Conservation (phyloP, 2,113 vertebrate species). For the Cebus imitator region DNA sequence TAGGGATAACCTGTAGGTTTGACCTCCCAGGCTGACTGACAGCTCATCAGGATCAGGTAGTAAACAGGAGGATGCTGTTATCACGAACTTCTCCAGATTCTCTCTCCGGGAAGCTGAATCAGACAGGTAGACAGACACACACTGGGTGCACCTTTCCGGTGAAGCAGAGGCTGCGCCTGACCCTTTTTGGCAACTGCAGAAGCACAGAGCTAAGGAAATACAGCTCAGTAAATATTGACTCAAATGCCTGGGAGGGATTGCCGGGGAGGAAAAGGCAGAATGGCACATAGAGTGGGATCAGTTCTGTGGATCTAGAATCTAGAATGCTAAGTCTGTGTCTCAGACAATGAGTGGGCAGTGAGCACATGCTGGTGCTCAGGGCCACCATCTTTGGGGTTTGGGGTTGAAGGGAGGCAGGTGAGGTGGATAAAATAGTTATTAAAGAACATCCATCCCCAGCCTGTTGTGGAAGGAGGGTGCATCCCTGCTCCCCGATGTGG, state of each 20-base stretch:
- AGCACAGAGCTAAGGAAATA: background rate
- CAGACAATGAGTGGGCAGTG: fast-evolving
- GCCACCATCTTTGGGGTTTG: too few species aligned
- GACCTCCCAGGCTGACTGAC: background rate
- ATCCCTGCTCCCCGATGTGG: too few species aligned
- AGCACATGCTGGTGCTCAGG: fast-evolving
- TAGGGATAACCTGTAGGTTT: background rate
- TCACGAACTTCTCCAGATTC: background rate
- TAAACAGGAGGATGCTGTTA: fast-evolving
- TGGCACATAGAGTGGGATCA: fast-evolving
- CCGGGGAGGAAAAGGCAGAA: background rate
- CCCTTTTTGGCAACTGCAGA: background rate
- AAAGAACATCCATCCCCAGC: background rate
- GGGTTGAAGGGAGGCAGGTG: background rate
- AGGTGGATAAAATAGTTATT: background rate
- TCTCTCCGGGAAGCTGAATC: background rate
- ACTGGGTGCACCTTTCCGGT: background rate
- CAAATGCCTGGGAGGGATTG: too few species aligned
- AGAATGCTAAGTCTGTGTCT: background rate
- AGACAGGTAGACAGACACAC: background rate
- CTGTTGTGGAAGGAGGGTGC: background rate
- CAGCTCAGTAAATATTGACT: background rate
- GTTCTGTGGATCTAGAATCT: too few species aligned
- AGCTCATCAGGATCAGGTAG: background rate
- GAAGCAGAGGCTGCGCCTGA: background rate